Evolutionary conservation across 1,140 invertebrate species (phyloP).

Genomic region (Oryzaephilus surinamensis): DNA sequence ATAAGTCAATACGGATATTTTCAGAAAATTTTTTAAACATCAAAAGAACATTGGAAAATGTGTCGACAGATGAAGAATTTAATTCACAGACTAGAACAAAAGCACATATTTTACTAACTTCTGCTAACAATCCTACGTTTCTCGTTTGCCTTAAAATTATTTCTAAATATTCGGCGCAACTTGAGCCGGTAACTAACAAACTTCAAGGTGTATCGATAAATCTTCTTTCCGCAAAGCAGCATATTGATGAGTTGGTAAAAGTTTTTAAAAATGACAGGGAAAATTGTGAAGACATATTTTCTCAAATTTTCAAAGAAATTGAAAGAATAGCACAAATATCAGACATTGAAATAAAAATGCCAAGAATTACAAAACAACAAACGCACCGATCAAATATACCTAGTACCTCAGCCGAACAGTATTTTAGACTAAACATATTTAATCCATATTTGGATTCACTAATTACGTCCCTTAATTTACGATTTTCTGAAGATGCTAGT

Average conservation of each 20-base stretch:
- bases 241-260: neutral
- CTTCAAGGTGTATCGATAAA: neutral
- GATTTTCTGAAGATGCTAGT: slow-evolving; percentile 2
- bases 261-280: neutral
- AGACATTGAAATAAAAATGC: neutral
- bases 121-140: neutral
- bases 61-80: too few species aligned
- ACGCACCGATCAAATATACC: neutral
- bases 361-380: neutral
- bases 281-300: neutral
- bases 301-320: neutral
- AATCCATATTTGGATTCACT: slow-evolving; percentile 1
- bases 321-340: neutral
- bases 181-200: slow-evolving; percentile 1
- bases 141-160: neutral
- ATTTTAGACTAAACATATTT: slow-evolving; percentile 1
- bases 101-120: too few species aligned
- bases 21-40: too few species aligned
- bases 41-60: too few species aligned
- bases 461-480: neutral
- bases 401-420: neutral
- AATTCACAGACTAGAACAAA: too few species aligned
- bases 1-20: too few species aligned
- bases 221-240: neutral
- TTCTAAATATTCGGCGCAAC: neutral